Conservation (phyloP, 1,140 invertebrate species). For the Cydia amplana region DNA sequence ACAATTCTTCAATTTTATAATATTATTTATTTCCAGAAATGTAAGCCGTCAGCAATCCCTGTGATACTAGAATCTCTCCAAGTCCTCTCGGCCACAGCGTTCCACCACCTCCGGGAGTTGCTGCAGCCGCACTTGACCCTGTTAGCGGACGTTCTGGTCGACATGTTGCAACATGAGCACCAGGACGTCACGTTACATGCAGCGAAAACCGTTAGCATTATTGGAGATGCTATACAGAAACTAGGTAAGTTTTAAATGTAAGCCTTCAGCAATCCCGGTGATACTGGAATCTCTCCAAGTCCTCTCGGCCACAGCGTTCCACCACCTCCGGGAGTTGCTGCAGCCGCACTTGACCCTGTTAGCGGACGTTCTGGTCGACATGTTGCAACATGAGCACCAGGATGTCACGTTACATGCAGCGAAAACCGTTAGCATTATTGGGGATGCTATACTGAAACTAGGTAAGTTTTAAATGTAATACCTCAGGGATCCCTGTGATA, state of each 20-base stretch:
- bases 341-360: constrained; percentile 79
- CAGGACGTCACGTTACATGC: constrained; percentile 83
- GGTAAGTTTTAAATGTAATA: constrained; percentile 52
- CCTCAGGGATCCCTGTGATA: constrained; percentile 82
- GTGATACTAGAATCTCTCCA: constrained; percentile 89
- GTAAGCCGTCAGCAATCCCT: constrained; percentile 77
- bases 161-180: constrained; percentile 79
- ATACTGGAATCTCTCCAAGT: constrained; percentile 89
- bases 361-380: constrained; percentile 79
- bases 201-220: constrained; percentile 82
- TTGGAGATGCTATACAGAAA: constrained; percentile 81
- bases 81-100: constrained; percentile 85
- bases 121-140: constrained; percentile 79
- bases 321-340: constrained; percentile 82
- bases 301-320: constrained; percentile 84
- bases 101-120: constrained; percentile 82
- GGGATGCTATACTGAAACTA: constrained; percentile 79
- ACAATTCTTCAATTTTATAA: no score
- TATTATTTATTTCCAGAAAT: constrained; percentile 53
- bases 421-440: constrained; percentile 83
- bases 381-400: constrained; percentile 78
- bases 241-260: constrained; percentile 55
- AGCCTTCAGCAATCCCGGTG: constrained; percentile 80
- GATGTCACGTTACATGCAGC: constrained; percentile 84
- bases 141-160: constrained; percentile 81